A percentile compares a stretch with the other conserved stretches of the same genome.
phyloP scores from a whole-genome alignment of 2,113 vertebrate species.

The Trinectes maculatus region DNA sequence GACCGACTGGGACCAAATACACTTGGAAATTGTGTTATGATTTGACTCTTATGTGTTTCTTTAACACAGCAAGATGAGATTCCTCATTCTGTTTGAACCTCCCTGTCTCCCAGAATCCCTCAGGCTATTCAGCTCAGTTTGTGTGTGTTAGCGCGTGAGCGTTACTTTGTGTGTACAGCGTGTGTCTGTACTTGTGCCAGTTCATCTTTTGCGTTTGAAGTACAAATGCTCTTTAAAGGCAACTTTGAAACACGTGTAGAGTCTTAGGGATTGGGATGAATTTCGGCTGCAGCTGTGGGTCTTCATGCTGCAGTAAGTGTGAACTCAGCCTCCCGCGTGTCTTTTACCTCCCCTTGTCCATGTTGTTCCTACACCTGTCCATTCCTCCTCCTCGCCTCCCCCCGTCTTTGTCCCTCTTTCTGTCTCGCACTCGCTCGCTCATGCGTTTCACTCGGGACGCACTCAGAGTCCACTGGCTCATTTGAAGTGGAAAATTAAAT shows the following conservation, averaged over 20 bases:
- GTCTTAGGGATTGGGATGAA: slow-evolving; percentile 4
- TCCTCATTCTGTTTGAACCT: slow-evolving; percentile 80
- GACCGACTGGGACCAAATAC: too few relatives aligned
- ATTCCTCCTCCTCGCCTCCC: background rate
- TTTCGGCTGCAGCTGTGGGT: slow-evolving; percentile 2
- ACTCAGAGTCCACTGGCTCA: slow-evolving; percentile 64
- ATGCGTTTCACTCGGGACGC: slow-evolving; percentile 48
- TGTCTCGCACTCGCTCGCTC: slow-evolving; percentile 12
- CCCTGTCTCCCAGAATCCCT: slow-evolving; percentile 65
- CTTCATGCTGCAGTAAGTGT: background rate
- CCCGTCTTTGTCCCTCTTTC: background rate
- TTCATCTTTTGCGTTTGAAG: slow-evolving; percentile 52
- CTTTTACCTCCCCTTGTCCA: slow-evolving; percentile 19
- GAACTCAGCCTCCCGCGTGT: slow-evolving; percentile 15
- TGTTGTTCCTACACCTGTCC: background rate
- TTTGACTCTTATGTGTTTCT: too few relatives aligned
- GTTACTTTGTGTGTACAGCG: slow-evolving; percentile 9
- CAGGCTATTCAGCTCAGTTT: slow-evolving; percentile 57
- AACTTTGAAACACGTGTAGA: slow-evolving; percentile 22
- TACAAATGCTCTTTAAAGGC: slow-evolving; percentile 29
- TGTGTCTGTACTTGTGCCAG: background rate
- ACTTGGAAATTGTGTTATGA: too few relatives aligned
- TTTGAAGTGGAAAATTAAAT: slow-evolving; percentile 84
- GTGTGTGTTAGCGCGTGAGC: slow-evolving; percentile 17
- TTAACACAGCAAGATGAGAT: too few relatives aligned